Conservation (phyloP, 2,113 vertebrate genomes). For the Spizaetus ornatus region DNA sequence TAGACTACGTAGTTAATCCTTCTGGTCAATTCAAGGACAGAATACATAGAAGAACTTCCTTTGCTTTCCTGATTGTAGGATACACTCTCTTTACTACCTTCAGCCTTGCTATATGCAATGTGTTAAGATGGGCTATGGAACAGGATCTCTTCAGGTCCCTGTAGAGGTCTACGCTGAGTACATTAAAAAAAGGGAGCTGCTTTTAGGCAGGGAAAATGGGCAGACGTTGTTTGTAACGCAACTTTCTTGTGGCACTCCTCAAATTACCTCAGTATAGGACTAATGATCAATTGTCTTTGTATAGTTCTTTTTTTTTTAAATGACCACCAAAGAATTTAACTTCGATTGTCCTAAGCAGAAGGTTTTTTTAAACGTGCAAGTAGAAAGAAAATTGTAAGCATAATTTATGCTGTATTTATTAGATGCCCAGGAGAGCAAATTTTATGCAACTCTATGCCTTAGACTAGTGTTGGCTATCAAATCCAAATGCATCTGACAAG, state of each 20-base stretch:
- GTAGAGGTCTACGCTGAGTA: background rate
- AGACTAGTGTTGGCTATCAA: background rate
- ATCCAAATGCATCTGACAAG: background rate
- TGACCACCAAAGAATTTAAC: constrained; percentile 45
- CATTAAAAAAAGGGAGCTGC: background rate
- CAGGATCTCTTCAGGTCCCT: background rate
- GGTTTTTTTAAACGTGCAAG: background rate
- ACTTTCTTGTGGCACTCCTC: background rate
- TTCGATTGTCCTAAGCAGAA: background rate
- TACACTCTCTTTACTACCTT: background rate
- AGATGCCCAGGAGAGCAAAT: background rate
- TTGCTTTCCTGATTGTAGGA: background rate
- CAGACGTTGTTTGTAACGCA: background rate
- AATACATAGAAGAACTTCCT: background rate
- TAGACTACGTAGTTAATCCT: background rate
- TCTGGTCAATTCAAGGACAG: background rate
- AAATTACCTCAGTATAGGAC: constrained; percentile 30
- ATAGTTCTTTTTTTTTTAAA: background rate
- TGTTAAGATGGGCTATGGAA: background rate
- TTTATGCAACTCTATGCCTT: constrained; percentile 42
- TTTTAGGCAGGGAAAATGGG: background rate
- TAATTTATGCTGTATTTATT: constrained; percentile 4
- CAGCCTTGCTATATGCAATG: background rate
- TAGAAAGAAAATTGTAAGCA: background rate
- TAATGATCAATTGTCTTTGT: background rate